Evolutionary conservation across 2,797 vertebrate genomes (phyloP).

Genomic region (Psittacula echo): DNA sequence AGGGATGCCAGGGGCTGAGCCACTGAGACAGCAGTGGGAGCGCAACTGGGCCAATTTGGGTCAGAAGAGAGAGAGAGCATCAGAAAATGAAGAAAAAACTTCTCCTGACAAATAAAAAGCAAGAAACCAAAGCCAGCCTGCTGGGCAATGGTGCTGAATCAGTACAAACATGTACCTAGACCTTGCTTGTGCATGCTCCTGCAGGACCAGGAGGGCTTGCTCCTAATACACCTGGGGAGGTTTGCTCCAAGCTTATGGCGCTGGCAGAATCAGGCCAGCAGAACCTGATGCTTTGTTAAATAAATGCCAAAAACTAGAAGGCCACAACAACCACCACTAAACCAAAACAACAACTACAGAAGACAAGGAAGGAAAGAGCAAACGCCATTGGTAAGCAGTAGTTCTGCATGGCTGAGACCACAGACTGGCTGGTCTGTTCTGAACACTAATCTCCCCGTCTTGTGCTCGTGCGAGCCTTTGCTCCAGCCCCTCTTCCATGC

Average conservation of each 20-base stretch:
- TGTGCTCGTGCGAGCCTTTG: not conserved
- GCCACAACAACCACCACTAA: not conserved
- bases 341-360: not conserved
- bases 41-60: not conserved
- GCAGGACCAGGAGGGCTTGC: not conserved
- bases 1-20: not conserved
- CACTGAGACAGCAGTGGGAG: not conserved
- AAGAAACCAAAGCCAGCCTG: constrained; percentile 20
- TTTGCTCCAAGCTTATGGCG: not conserved
- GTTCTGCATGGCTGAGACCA: not conserved
- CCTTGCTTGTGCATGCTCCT: not conserved
- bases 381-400: not conserved
- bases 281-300: not conserved
- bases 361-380: not conserved
- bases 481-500: not conserved
- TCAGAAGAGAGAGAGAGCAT: not conserved
- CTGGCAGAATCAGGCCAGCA: not conserved
- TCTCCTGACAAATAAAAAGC: not conserved
- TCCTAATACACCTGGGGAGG: not conserved
- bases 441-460: not conserved
- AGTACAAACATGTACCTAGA: not conserved
- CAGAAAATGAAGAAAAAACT: not conserved
- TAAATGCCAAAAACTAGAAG: not conserved
- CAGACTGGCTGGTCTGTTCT: not conserved
- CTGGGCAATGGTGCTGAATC: not conserved